phyloP scores from a whole-genome alignment of 2,113 vertebrate genomes.

The Aegithalos caudatus region DNA sequence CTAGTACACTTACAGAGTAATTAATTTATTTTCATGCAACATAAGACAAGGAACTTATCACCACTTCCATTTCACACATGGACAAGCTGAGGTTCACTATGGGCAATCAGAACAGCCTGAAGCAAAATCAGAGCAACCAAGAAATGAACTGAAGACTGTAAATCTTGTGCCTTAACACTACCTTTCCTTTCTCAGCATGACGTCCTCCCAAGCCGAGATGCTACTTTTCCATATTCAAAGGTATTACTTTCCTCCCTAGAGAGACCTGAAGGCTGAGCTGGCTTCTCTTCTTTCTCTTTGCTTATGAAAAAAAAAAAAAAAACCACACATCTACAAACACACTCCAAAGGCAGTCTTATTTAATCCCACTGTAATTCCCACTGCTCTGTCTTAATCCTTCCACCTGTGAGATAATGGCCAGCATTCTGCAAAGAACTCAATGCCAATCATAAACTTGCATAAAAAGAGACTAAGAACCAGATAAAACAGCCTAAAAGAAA shows the following conservation, averaged over 20 bases:
- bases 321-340: neutral
- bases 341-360: slow-evolving; percentile 43
- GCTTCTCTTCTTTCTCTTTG: slow-evolving; percentile 19
- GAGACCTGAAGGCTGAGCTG: slow-evolving; percentile 39
- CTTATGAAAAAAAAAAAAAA: neutral
- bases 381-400: slow-evolving; percentile 70
- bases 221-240: slow-evolving; percentile 31
- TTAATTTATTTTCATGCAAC: slow-evolving; percentile 22
- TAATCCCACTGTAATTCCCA: slow-evolving; percentile 69
- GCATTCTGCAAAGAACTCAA: slow-evolving; percentile 65
- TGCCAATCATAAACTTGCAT: slow-evolving; percentile 70
- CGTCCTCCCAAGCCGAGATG: neutral
- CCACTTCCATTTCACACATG: slow-evolving; percentile 14
- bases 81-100: neutral
- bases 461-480: slow-evolving; percentile 68
- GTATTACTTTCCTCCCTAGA: slow-evolving; percentile 37
- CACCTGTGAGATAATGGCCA: slow-evolving; percentile 77
- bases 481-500: slow-evolving; percentile 56
- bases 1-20: neutral
- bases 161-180: neutral
- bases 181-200: slow-evolving; percentile 16
- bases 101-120: neutral
- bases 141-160: neutral
- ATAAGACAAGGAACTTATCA: neutral
- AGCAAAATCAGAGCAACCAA: neutral